Percentiles rank a stretch among this genome's conserved stretches.
phyloP scores from a whole-genome alignment of 2,797 vertebrate species.

The Paguma larvata region DNA sequence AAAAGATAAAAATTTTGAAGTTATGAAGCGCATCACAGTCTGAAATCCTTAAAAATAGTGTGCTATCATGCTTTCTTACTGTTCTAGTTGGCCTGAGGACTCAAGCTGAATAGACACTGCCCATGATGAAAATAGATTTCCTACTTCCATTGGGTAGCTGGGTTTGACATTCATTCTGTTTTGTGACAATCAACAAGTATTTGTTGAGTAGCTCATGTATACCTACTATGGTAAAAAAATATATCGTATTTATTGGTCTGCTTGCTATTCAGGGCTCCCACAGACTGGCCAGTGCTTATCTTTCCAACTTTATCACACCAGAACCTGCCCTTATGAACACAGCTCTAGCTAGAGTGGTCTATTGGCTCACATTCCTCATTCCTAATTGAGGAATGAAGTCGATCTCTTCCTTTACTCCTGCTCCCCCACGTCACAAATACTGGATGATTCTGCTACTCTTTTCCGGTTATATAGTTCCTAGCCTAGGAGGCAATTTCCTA shows the following conservation, averaged over 20 bases:
- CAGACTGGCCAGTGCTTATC: background rate
- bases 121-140: background rate
- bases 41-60: background rate
- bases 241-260: constrained; percentile 7
- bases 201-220: background rate
- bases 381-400: background rate
- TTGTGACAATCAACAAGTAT: constrained; percentile 39
- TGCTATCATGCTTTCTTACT: background rate
- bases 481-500: constrained; percentile 6
- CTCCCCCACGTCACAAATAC: background rate
- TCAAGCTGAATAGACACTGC: constrained; percentile 6
- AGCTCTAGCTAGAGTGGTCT: background rate
- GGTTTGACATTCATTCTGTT: constrained; percentile 41
- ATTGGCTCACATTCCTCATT: background rate
- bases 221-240: background rate
- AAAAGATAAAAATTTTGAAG: constrained; percentile 26
- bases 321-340: background rate
- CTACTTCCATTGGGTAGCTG: background rate
- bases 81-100: background rate
- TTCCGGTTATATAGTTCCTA: background rate
- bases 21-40: background rate
- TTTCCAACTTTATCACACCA: background rate
- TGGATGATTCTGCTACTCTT: background rate
- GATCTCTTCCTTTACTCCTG: background rate
- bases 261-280: background rate